A percentile compares a stretch with the other conserved stretches of the same genome.
phyloP scores from a whole-genome alignment of 2,888 invertebrate genomes.

The Acrocyrtus sp. region DNA sequence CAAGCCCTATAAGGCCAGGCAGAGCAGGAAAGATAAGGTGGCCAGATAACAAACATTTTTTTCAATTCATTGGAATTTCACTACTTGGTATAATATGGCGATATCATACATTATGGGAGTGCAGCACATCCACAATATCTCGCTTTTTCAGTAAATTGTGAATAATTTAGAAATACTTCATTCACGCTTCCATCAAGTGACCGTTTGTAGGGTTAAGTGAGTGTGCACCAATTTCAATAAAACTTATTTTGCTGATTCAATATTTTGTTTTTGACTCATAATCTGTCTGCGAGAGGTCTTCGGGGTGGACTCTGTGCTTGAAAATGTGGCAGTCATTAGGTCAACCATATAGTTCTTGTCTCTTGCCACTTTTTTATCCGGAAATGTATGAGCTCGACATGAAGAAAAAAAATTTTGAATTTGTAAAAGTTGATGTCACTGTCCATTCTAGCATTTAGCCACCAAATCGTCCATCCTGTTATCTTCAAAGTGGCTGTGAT shows the following conservation, averaged over 20 bases:
- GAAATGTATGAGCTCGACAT: not conserved
- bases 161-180: too few relatives aligned
- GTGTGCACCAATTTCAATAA: not conserved
- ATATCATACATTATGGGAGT: not conserved
- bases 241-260: not conserved
- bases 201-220: too few relatives aligned
- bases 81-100: not conserved
- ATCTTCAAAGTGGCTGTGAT: not conserved
- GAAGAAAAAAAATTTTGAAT: not conserved
- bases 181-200: too few relatives aligned
- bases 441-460: too few relatives aligned
- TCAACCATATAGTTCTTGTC: too few relatives aligned
- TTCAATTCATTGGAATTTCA: not conserved
- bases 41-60: not conserved
- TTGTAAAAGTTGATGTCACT: not conserved
- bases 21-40: too few relatives aligned
- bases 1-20: not conserved
- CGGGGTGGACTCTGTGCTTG: not conserved
- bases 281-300: not conserved
- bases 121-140: not conserved
- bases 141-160: too few relatives aligned
- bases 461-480: too few relatives aligned
- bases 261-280: not conserved
- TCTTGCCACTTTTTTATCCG: not conserved
- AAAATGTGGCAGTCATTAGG: not conserved